Evolutionary conservation across 1,140 invertebrate genomes (phyloP).

Genomic region (Ditylenchus dipsaci): DNA sequence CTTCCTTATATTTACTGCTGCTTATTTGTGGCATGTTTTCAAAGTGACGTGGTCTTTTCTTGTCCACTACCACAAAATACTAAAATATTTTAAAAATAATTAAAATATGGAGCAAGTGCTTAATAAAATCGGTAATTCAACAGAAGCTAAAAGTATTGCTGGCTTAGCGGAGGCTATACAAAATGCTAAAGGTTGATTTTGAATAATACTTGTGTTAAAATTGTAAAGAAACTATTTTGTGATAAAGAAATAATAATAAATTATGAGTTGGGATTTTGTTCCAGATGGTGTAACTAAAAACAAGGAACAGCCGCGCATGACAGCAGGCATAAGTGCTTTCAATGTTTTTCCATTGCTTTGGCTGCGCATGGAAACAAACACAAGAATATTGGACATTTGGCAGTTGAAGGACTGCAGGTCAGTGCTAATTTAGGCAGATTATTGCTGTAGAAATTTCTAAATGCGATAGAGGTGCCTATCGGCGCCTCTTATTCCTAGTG

Average conservation of each 20-base stretch:
- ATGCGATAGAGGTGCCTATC: too few relatives aligned
- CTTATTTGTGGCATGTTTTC: too few relatives aligned
- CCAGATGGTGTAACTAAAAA: slow-evolving; percentile 18
- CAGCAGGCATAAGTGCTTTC: slow-evolving; percentile 22
- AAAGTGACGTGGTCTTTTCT: too few relatives aligned
- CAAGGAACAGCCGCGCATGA: slow-evolving; percentile 21
- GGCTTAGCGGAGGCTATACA: slow-evolving; percentile 1
- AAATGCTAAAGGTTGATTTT: neutral
- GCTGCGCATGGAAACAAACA: slow-evolving; percentile 5
- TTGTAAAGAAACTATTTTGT: neutral
- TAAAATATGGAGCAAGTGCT: slow-evolving; percentile 11
- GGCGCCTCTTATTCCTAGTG: too few relatives aligned
- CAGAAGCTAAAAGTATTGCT: slow-evolving; percentile 16
- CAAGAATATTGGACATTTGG: slow-evolving; percentile 16
- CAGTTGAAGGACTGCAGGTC: slow-evolving; percentile 24
- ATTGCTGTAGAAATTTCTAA: too few relatives aligned
- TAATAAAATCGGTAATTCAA: slow-evolving; percentile 15
- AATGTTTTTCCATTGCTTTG: neutral
- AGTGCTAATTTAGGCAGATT: too few relatives aligned
- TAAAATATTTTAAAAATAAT: neutral
- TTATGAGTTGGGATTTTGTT: neutral
- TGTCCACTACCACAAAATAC: too few relatives aligned
- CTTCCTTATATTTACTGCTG: too few relatives aligned
- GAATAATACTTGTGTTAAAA: too few relatives aligned
- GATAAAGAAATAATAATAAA: neutral